Evolutionary conservation across 2,888 invertebrate species (phyloP), one percentile per base, ranked within the genome.

Genomic region (Elysia crispata): DNA sequence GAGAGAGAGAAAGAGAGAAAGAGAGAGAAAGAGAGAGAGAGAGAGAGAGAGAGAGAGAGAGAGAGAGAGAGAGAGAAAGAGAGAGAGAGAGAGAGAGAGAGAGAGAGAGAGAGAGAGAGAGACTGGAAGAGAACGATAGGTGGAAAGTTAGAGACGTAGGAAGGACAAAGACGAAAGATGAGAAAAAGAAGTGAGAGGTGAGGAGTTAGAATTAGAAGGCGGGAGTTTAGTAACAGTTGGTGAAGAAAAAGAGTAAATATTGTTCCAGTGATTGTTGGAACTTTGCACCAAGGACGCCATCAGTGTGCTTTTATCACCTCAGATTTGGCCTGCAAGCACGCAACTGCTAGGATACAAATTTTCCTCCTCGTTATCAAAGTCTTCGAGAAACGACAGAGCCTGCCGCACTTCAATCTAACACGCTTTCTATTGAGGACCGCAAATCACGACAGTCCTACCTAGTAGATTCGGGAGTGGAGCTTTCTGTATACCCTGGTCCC

Each of bases 1-100:
- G 20, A 74, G 30, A 28, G 30, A 74, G 57, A 74, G 33, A 30
- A 33, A 76, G 76, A 76, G 33, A 60, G 62, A 76, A 23, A 76
- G 33, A 28, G 23, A 64, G 76, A 76, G 33, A 31, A 33, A 74
- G 57, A 57, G 30, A 28, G 30, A 57, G 57, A 74, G 23, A 54
- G 23, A 73, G 28, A 41, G 25, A 69, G 69, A 69, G n/a, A 28
- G 33, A 69, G 69, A 69, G n/a, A 31, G 33, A 69, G 6, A 69
- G 33, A 31, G n/a, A 70, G 25, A 49, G 49, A 70, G n/a, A 70
- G 49, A 49, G 25, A 70, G 49, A 70, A 13, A 33, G 70, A 70
- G n/a, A 33, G 49, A 41, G 23, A 72, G 41, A 62, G 33, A 62
- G 30, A 23, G 28, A 73, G 73, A 54, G 54, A 28, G 54, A 20